Base-by-base conservation (phyloP, 2,113 vertebrate species). In the Misgurnus mizolepis region DNA sequence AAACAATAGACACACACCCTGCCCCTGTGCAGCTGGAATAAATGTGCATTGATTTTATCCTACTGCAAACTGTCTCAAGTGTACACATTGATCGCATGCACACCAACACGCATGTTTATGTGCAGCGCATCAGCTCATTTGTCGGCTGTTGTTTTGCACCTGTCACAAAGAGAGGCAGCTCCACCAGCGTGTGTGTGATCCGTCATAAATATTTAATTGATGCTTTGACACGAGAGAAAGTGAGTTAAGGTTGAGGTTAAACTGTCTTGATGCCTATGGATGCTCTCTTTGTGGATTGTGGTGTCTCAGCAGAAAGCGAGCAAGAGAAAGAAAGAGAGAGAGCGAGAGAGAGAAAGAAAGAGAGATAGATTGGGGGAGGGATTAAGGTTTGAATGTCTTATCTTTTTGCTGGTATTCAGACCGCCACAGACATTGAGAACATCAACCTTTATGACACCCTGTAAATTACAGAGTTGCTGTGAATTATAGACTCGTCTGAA, bases 1-100 rank as follows among this genome's bases (percentile, higher is more conserved):
- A 68, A 88, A 91, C 91, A 91, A 93, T 85, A 87, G 88, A 87
- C 87, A 50, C 82, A 60, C 53, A 80, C 73, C 12, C 34, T 45
- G 60, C 71, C 62, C 68, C 58, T 34, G 43, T 71, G 69, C 49
- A 56, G 67, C 50, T 5, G 4, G 12, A 17, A 40, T 14, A 11
- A n/a, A 39, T 71, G 69, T 64, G 73, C 58, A 75, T 75, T 50
- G 41, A 75, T 64, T 75, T 64, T 64, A 45, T 64, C 64, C 58
- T 45, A 18, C 22, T 62, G 72, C 61, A 43, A 75, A 60, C 27
- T 27, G 64, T 62, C 73, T 73, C 77, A 56, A 62, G 67, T 41
- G 67, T 69, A 67, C 50, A 12, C 50, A 12, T 34, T 67, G 55
- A 79, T 56, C 55, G 7, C 72, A 7, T 80, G 81, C 83, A 83